Percentiles rank a stretch among this genome's conserved stretches.
phyloP scores from a whole-genome alignment of 2,113 vertebrate genomes.

The Paracanthobrama guichenoti region DNA sequence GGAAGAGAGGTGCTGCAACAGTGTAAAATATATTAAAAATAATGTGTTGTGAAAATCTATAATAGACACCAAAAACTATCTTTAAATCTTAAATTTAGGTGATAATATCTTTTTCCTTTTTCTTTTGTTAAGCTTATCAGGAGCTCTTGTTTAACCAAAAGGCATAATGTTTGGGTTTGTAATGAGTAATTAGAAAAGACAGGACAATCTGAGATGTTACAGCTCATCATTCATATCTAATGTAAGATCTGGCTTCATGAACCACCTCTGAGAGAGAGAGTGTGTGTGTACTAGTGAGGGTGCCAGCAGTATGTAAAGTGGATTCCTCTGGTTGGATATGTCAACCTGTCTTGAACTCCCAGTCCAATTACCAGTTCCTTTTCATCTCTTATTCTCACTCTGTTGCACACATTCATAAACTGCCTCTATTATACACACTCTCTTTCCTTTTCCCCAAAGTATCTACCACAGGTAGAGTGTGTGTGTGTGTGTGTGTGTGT shows the following conservation, averaged over 20 bases:
- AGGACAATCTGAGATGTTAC: conserved; percentile 27
- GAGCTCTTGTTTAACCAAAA: background rate
- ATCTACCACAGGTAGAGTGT: conserved; percentile 2
- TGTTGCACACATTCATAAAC: conserved; percentile 18
- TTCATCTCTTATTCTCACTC: conserved; percentile 48
- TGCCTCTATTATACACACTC: background rate
- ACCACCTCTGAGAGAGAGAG: conserved; percentile 39
- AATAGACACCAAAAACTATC: too few species aligned
- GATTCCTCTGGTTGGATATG: conserved; percentile 56
- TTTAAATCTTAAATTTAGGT: background rate
- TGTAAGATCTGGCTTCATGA: conserved; percentile 45
- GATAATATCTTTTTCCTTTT: background rate
- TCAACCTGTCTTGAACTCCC: conserved; percentile 57
- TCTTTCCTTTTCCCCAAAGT: background rate
- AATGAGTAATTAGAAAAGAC: conserved; percentile 44
- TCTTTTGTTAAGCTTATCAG: background rate
- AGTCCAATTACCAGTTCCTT: conserved; percentile 58
- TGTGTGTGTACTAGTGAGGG: conserved; percentile 13
- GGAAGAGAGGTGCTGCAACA: too few species aligned
- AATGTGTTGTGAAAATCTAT: too few species aligned
- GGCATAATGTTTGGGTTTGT: conserved; percentile 7
- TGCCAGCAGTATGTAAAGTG: conserved; percentile 54
- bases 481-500: background rate
- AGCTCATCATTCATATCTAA: conserved; percentile 55
- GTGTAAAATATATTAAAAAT: too few species aligned